These are phyloP conservation scores for Amphiura filiformis DNA, from an alignment of 35 echinoderm and acorn worm species.

Conservation along the genomic window DNA sequence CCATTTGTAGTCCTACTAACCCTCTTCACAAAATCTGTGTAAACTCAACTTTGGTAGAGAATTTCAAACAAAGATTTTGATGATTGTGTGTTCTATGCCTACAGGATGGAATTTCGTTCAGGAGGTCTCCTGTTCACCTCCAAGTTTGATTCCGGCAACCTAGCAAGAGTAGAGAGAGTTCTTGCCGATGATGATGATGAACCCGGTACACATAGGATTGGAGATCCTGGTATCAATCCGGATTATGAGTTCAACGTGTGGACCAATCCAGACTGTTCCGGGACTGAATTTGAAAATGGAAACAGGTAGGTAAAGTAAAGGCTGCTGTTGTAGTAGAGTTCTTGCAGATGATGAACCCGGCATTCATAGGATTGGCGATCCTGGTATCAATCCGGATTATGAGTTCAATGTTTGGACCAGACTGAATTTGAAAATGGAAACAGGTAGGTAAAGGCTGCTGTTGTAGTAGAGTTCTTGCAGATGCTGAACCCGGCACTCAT, in stretches of 20 bases:
- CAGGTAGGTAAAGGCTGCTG: constrained; percentile 64
- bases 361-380: constrained; percentile 64
- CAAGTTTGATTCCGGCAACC: constrained; percentile 97
- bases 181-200: constrained; percentile 64
- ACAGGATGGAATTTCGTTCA: constrained; percentile 64
- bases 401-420: constrained; percentile 97
- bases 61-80: no score
- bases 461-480: no score
- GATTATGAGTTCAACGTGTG: constrained; percentile 96
- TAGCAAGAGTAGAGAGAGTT: constrained; percentile 84
- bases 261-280: constrained; percentile 93
- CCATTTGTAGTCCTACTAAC: no score
- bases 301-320: constrained; percentile 80
- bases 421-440: constrained; percentile 98
- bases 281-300: constrained; percentile 94
- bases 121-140: constrained; percentile 95
- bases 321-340: no score
- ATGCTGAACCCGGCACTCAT: background rate
- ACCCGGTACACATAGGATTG: constrained; percentile 39
- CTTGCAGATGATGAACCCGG: constrained; percentile 47
- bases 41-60: no score
- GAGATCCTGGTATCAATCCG: constrained; percentile 54
- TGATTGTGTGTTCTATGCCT: no score
- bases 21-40: no score
- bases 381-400: constrained; percentile 60